Base-by-base conservation (phyloP, 2,113 vertebrate species). In the Microcebus lehilahytsara region DNA sequence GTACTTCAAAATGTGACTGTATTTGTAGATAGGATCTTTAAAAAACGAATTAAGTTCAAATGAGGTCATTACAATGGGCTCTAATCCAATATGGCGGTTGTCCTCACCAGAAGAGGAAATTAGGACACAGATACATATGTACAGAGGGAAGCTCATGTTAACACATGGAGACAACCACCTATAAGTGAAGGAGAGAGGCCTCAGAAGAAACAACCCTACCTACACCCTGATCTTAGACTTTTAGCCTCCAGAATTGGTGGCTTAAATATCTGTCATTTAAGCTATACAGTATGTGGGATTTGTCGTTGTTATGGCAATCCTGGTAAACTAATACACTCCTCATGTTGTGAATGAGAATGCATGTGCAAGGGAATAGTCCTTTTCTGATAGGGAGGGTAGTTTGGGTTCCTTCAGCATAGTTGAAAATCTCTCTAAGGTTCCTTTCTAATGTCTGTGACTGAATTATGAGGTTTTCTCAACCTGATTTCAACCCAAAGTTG, bases 401-500 rank as follows among this genome's bases (percentile, higher is more conserved):
- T 85, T 81, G 81, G 23, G 2, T 72, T 89, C 75, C 37, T 92
- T 34, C 1, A 91, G 25, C 78, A 85, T 11, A 88, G n/a, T 69
- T 53, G 27, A 46, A 83, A 71, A 85, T 80, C 4, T 72, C 32
- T 86, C 13, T 56, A 94, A 85, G 16, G 62, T 58, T 77, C 14
- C 51, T 72, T 66, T 81, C 27, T 78, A 75, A 87, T 67, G 5
- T 78, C 67, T 88, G 32, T 80, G 40, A 72, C 30, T 85, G 60
- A 96, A 88, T 85, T 49, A 89, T 58, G 17, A 96, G 62, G 11
- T 85, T 92, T 95, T 81, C 22, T 78, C 49, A 69, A 51, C 32
- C 62, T 23, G 4, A 51, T 93, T 89, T 89, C 23, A 84, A 42
- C 2, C n/a, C 22, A 40, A 20, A 78, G 32, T 37, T 84, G 19